Conservation (phyloP, 1,140 invertebrate genomes). For the Anastatus disparis region DNA sequence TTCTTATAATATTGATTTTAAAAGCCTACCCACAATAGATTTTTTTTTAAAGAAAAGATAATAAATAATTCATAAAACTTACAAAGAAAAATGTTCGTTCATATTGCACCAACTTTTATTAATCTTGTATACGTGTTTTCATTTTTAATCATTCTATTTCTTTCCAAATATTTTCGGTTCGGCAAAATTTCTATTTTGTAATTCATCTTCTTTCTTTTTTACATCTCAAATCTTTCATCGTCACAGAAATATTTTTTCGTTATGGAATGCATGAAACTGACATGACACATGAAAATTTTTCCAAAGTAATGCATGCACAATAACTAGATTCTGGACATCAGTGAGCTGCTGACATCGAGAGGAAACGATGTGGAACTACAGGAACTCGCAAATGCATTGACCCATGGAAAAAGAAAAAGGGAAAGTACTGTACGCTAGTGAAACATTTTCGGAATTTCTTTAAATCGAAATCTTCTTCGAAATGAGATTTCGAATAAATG, state of each 20-base stretch:
- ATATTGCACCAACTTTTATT: too few species aligned
- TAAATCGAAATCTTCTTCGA: not conserved
- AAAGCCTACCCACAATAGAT: too few species aligned
- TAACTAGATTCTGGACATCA: too few species aligned
- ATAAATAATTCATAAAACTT: too few species aligned
- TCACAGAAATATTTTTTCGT: not conserved
- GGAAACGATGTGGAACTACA: not conserved
- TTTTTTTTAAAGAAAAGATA: too few species aligned
- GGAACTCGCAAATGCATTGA: not conserved
- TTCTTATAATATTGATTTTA: too few species aligned
- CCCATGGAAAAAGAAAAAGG: not conserved
- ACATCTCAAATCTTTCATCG: not conserved
- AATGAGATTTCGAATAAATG: too few species aligned
- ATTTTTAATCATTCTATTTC: too few species aligned
- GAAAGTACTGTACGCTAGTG: not conserved
- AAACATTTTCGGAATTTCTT: not conserved
- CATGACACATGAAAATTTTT: constrained; percentile 9
- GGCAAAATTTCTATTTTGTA: too few species aligned
- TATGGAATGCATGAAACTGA: not conserved
- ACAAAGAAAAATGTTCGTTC: too few species aligned
- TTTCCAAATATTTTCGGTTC: too few species aligned
- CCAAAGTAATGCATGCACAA: not conserved
- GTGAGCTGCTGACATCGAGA: not conserved
- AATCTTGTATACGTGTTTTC: too few species aligned
- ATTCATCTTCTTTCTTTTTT: not conserved